Evolutionary conservation across 2,113 vertebrate genomes (phyloP).

Genomic region (Sebastes fasciatus): DNA sequence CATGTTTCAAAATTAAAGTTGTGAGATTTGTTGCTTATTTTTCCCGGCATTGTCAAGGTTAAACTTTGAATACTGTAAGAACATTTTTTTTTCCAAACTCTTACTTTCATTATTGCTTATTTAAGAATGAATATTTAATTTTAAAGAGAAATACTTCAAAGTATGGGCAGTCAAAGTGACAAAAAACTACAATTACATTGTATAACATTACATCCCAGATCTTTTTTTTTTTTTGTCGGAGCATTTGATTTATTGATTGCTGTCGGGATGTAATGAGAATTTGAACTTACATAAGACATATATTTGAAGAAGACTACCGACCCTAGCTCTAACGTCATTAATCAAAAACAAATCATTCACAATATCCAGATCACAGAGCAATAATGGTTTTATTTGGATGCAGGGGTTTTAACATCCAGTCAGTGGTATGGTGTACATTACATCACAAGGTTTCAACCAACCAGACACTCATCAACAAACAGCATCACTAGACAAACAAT

Average conservation of each 20-base stretch:
- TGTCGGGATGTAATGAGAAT: no score
- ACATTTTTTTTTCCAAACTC: no score
- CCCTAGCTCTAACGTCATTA: background rate
- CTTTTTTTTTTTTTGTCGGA: no score
- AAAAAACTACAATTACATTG: background rate
- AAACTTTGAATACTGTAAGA: background rate
- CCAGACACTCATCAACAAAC: conserved; percentile 89
- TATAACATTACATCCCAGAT: no score
- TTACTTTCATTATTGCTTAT: no score
- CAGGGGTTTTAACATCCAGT: conserved; percentile 87
- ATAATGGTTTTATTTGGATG: conserved; percentile 84
- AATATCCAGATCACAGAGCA: conserved; percentile 63
- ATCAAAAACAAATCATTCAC: conserved; percentile 6
- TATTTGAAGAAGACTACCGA: no score
- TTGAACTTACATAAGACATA: no score
- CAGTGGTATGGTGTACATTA: conserved; percentile 89
- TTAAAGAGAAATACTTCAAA: background rate
- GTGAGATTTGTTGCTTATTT: background rate
- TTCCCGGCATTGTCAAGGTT: background rate
- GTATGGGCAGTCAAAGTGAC: no score
- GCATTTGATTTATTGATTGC: no score
- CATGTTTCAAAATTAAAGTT: background rate
- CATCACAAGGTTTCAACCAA: conserved; percentile 89
- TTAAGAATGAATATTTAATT: no score
- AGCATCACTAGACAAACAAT: conserved; percentile 86